Percentiles rank a stretch among this genome's conserved stretches.
phyloP scores from a whole-genome alignment of 2,888 invertebrate genomes.

The Zaprionus lineosus region DNA sequence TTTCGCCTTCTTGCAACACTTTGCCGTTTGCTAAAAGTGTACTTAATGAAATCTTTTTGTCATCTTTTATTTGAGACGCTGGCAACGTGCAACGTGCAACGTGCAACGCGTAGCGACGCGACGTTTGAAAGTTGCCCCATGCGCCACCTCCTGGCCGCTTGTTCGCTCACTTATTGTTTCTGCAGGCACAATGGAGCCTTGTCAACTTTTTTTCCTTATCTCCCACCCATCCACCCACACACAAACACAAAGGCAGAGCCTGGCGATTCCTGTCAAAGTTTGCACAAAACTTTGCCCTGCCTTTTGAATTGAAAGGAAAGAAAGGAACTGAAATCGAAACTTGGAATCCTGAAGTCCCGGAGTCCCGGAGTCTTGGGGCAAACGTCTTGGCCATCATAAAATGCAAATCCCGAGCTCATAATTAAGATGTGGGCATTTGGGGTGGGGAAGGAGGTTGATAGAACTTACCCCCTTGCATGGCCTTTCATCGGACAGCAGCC shows the following conservation, averaged over 20 bases:
- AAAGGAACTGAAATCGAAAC: conserved; percentile 71
- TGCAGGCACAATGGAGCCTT: conserved; percentile 62
- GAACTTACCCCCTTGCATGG: conserved; percentile 90
- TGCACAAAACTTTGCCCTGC: conserved; percentile 52
- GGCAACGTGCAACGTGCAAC: conserved; percentile 27
- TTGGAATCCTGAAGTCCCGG: too few species aligned
- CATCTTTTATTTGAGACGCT: conserved; percentile 72
- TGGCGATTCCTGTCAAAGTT: conserved; percentile 43
- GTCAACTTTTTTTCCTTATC: conserved; percentile 45
- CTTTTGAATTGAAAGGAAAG: too few species aligned
- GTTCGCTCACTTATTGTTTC: conserved; percentile 57
- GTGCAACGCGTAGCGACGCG: conserved; percentile 37
- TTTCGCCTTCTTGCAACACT: conserved; percentile 43
- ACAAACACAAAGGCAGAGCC: conserved; percentile 18
- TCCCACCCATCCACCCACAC: neutral
- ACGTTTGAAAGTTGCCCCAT: conserved; percentile 51
- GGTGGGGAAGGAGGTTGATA: too few species aligned
- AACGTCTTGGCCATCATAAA: conserved; percentile 67
- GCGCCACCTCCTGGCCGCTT: neutral
- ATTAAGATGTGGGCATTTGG: conserved; percentile 42
- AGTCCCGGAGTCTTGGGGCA: too few species aligned
- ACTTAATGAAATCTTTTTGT: conserved; percentile 82
- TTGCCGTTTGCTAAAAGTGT: conserved; percentile 62
- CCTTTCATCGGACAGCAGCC: conserved; percentile 89
- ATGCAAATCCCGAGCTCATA: conserved; percentile 69